Conservation (phyloP, 2,888 invertebrate species). For the Drosophila mimetica region DNA sequence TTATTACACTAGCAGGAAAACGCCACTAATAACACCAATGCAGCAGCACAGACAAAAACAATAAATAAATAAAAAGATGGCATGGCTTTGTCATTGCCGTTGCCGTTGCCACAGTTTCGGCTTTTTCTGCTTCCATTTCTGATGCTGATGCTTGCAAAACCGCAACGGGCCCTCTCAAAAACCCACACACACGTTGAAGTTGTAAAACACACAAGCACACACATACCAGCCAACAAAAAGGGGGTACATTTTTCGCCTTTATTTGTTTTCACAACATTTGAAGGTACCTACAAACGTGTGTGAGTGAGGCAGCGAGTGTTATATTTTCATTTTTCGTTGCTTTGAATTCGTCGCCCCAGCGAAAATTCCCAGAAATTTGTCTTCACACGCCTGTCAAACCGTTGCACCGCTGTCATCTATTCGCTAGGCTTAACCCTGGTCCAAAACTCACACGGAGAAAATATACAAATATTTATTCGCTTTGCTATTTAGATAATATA, state of each 20-base stretch:
- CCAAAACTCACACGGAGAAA: neutral
- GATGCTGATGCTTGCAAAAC: conserved; percentile 70
- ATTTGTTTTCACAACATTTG: conserved; percentile 71
- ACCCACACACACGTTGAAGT: conserved; percentile 62
- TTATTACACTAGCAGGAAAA: conserved; percentile 58
- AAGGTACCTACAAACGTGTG: conserved; percentile 25
- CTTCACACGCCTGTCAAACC: conserved; percentile 78
- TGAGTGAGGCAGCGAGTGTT: conserved; percentile 13
- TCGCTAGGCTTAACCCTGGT: conserved; percentile 51
- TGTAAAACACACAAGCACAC: conserved; percentile 58
- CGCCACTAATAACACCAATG: conserved; percentile 75
- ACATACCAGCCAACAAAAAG: conserved; percentile 10
- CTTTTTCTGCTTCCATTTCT: conserved; percentile 16
- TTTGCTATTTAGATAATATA: neutral
- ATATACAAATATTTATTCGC: neutral
- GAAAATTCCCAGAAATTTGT: conserved; percentile 72
- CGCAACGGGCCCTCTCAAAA: conserved; percentile 52
- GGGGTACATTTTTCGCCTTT: conserved; percentile 63
- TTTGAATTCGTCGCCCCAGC: conserved; percentile 51
- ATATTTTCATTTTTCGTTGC: conserved; percentile 46
- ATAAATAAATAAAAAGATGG: conserved; percentile 77
- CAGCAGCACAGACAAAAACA: conserved; percentile 76
- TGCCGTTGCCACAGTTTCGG: conserved; percentile 12
- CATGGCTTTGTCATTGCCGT: conserved; percentile 54
- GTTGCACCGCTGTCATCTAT: conserved; percentile 74